These are phyloP conservation scores for Pheosia gnoma DNA, from an alignment of 2,888 invertebrate species.

Conservation along the genomic window DNA sequence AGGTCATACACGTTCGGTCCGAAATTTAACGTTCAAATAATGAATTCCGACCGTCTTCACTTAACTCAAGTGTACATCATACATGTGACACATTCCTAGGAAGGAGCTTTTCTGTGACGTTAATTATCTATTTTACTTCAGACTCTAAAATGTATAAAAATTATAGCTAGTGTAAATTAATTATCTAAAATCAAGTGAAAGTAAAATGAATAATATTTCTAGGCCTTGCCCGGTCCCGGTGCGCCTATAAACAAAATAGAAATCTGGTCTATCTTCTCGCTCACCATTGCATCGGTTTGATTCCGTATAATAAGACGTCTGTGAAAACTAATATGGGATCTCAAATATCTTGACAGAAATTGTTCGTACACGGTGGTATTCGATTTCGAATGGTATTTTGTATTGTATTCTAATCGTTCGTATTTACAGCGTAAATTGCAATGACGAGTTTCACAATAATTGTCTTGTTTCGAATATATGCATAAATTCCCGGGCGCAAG, in stretches of 20 bases:
- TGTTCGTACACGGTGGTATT: conserved; percentile 19
- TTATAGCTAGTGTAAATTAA: conserved; percentile 20
- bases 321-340: conserved; percentile 70
- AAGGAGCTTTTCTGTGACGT: background rate
- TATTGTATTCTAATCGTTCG: background rate
- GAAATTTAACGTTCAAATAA: conserved; percentile 9
- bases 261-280: conserved; percentile 63
- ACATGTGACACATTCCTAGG: background rate
- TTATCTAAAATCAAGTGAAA: conserved; percentile 42
- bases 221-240: conserved; percentile 29
- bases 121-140: background rate
- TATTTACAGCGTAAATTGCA: background rate
- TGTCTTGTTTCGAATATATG: conserved; percentile 1
- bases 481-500: conserved; percentile 12
- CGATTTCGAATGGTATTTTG: background rate
- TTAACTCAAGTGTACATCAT: conserved; percentile 4
- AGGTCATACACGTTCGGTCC: conserved; percentile 48
- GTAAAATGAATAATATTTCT: conserved; percentile 64
- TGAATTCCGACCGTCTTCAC: background rate
- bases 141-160: conserved; percentile 12
- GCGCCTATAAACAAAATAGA: conserved; percentile 67
- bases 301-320: conserved; percentile 55
- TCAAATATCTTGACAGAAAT: conserved; percentile 58
- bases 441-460: conserved; percentile 1
- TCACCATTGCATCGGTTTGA: conserved; percentile 47